Evolutionary conservation across 1,140 invertebrate genomes (phyloP).

Genomic region (Rhizoglyphus robini): DNA sequence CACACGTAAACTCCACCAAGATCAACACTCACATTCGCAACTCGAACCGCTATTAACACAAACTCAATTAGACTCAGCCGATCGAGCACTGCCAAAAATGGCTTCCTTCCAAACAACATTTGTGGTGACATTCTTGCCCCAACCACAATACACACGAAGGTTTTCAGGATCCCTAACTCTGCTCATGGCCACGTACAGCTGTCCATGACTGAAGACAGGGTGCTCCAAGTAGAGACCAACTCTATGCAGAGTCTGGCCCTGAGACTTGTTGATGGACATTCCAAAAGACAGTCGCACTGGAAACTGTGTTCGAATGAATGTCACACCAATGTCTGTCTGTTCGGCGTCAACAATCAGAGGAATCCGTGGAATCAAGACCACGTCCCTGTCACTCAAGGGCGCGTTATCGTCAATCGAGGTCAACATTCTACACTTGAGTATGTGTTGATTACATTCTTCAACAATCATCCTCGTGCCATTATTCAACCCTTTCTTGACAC

Average conservation of each 20-base stretch:
- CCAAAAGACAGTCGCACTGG: conserved; percentile 32
- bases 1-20: no score
- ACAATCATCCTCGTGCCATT: conserved; percentile 1
- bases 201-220: no score
- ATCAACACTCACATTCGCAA: no score
- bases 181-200: conserved; percentile 34
- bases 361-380: conserved; percentile 20
- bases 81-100: no score
- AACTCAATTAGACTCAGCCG: no score
- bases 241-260: conserved; percentile 34
- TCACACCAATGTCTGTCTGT: not conserved
- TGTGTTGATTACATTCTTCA: not conserved
- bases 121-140: no score
- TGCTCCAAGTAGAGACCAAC: conserved; percentile 31
- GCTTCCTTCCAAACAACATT: no score
- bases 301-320: conserved; percentile 17
- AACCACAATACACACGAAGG: no score
- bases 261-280: conserved; percentile 42
- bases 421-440: not conserved
- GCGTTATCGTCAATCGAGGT: not conserved
- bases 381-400: not conserved
- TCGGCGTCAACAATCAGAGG: conserved; percentile 17
- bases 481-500: no score
- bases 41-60: no score
- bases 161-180: no score